These are phyloP conservation scores for Cotesia glomerata DNA, from an alignment of 1,140 invertebrate species.

Conservation along the genomic window DNA sequence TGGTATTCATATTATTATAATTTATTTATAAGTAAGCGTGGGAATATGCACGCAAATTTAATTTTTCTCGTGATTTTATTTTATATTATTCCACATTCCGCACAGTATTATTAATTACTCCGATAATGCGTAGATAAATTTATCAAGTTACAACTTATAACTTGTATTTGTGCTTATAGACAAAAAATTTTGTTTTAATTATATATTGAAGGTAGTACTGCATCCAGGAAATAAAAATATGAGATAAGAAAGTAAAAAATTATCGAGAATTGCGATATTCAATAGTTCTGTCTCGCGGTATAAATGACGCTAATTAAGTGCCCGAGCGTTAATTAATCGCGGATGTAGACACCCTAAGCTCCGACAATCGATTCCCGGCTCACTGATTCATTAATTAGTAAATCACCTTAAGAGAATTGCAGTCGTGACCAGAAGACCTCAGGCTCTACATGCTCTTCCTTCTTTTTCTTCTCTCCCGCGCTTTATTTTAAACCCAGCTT, in stretches of 20 bases:
- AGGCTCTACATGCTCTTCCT: background rate
- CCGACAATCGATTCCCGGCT: background rate
- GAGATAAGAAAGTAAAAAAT: no score
- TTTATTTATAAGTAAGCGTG: slow-evolving; percentile 1
- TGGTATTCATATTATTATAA: background rate
- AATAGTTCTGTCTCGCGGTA: background rate
- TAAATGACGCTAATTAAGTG: slow-evolving; percentile 16
- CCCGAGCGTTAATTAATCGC: slow-evolving; percentile 23
- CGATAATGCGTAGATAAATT: no score
- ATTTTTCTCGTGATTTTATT: background rate
- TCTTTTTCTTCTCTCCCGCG: background rate
- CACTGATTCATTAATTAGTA: slow-evolving; percentile 25
- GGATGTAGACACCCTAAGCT: background rate
- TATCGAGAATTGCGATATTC: background rate
- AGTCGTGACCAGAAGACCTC: slow-evolving; percentile 1
- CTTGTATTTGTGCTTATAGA: background rate
- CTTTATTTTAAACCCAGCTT: background rate
- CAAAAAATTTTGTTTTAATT: background rate
- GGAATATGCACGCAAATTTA: slow-evolving; percentile 5
- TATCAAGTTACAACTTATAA: no score
- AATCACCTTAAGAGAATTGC: slow-evolving; percentile 15
- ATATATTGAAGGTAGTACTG: slow-evolving; percentile 12
- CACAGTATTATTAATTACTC: background rate
- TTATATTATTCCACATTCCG: background rate
- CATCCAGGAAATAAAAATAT: background rate